phyloP scores from a whole-genome alignment of 2,888 invertebrate genomes.

The Odontomyia ornata region DNA sequence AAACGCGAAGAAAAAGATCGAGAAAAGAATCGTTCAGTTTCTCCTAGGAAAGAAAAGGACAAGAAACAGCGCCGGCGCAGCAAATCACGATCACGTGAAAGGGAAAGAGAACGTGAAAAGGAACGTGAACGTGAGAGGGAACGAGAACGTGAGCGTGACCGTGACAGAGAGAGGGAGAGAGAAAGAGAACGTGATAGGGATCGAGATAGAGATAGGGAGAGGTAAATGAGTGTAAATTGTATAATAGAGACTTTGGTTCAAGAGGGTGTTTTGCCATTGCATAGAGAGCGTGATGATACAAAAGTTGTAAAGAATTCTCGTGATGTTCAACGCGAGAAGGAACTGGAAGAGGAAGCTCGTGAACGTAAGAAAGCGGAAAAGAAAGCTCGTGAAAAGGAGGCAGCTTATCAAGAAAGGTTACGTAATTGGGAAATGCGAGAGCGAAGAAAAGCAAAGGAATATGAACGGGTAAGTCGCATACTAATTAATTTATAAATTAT shows the following conservation, averaged over 20 bases:
- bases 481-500: not conserved
- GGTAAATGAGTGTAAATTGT: constrained; percentile 51
- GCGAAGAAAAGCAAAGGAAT: constrained; percentile 87
- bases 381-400: constrained; percentile 92
- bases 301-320: constrained; percentile 67
- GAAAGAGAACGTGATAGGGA: constrained; percentile 64
- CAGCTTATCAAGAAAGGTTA: constrained; percentile 90
- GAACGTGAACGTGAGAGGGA: constrained; percentile 65
- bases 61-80: constrained; percentile 67
- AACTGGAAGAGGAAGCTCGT: constrained; percentile 90
- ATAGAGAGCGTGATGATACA: constrained; percentile 64
- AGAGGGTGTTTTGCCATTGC: no score
- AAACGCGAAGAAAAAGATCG: constrained; percentile 63
- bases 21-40: constrained; percentile 51
- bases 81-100: constrained; percentile 67
- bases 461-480: constrained; percentile 70
- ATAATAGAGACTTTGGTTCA: not conserved
- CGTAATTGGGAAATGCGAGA: constrained; percentile 88
- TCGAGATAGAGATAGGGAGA: constrained; percentile 59
- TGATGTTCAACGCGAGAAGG: constrained; percentile 78
- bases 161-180: constrained; percentile 64
- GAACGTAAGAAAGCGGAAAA: constrained; percentile 91
- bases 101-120: constrained; percentile 70
- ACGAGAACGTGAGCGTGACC: constrained; percentile 65
- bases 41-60: constrained; percentile 59